Conservation (phyloP, 2,888 invertebrate genomes). For the Disparrhopalites patrizii region DNA sequence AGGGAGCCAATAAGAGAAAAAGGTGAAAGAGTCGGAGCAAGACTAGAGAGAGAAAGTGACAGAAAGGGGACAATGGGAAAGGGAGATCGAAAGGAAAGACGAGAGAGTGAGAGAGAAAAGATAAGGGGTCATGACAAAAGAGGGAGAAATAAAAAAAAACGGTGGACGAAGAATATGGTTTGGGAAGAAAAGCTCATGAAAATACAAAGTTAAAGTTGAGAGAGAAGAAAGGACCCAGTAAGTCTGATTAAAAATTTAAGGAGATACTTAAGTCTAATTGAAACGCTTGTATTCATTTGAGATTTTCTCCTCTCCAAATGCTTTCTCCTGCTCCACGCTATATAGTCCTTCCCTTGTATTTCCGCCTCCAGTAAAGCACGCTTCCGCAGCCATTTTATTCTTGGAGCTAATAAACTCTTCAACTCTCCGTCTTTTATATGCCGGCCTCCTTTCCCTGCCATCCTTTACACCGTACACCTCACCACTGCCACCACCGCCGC, state of each 20-base stretch:
- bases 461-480: no score
- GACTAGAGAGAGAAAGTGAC: no score
- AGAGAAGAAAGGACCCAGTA: not conserved
- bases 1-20: no score
- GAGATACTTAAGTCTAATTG: slow-evolving; percentile 46
- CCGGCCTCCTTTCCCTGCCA: not conserved
- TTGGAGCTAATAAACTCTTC: slow-evolving; percentile 6
- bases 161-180: no score
- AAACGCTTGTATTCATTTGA: slow-evolving; percentile 48
- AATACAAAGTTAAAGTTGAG: no score
- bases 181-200: no score
- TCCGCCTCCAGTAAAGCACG: slow-evolving; percentile 29
- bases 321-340: slow-evolving; percentile 32
- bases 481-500: no score
- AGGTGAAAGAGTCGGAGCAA: no score
- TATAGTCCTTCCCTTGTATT: slow-evolving; percentile 33
- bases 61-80: no score
- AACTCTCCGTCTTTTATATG: slow-evolving; percentile 22
- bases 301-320: slow-evolving; percentile 39
- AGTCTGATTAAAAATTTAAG: slow-evolving; percentile 44
- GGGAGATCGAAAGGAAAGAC: not conserved
- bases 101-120: not conserved
- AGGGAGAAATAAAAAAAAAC: no score
- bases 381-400: not conserved
- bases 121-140: no score